These are phyloP conservation scores for Agrotis ipsilon DNA, from an alignment of 2,888 invertebrate species.

Conservation along the genomic window DNA sequence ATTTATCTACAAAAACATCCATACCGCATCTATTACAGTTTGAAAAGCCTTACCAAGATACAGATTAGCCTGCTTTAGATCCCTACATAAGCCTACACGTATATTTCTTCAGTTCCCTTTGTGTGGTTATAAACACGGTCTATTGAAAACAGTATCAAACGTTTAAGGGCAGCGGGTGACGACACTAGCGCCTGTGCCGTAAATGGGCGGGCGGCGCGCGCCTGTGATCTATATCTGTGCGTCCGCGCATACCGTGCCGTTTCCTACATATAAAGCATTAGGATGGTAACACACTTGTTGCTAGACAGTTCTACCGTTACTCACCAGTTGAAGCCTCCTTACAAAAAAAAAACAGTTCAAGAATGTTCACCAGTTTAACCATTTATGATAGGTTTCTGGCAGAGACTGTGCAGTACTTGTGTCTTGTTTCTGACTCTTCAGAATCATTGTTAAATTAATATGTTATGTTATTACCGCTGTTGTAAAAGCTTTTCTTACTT, in stretches of 20 bases:
- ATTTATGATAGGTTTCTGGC: neutral
- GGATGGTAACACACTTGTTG: conserved; percentile 40
- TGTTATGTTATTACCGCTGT: neutral
- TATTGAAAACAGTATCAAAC: conserved; percentile 49
- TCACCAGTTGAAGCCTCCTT: neutral
- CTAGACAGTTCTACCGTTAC: neutral
- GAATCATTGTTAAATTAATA: neutral
- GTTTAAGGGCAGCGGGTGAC: conserved; percentile 63
- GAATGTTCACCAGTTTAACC: no score
- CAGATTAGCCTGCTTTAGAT: neutral
- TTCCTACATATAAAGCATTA: conserved; percentile 69
- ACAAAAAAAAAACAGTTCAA: no score
- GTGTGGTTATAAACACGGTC: conserved; percentile 9
- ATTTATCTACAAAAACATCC: neutral
- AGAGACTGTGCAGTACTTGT: neutral
- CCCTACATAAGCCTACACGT: neutral
- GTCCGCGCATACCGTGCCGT: conserved; percentile 69
- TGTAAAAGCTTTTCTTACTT: neutral
- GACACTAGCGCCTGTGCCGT: conserved; percentile 71
- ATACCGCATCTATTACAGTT: no score
- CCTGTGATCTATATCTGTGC: conserved; percentile 79
- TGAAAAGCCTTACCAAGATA: neutral
- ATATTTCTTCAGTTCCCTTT: conserved; percentile 15
- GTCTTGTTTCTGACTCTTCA: neutral
- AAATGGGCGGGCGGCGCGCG: conserved; percentile 76